Evolutionary conservation across 2,888 invertebrate genomes (phyloP).

Genomic region (Drosophila mimetica): DNA sequence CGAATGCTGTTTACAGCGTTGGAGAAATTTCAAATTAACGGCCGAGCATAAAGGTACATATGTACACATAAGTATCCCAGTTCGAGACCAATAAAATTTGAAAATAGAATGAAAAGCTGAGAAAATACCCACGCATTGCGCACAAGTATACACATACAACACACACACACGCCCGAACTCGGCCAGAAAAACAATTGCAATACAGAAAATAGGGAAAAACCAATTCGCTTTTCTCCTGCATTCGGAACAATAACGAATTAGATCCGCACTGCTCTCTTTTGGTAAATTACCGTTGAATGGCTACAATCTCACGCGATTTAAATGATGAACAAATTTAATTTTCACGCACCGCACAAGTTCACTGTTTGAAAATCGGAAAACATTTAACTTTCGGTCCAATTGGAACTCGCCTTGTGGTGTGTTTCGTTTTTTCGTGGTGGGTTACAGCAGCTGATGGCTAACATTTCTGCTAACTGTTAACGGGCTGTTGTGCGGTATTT

Average conservation of each 20-base stretch:
- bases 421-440: slow-evolving; percentile 11
- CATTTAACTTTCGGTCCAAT: slow-evolving; percentile 17
- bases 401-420: slow-evolving; percentile 22
- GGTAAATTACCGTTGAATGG: slow-evolving; percentile 28
- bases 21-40: slow-evolving; percentile 25
- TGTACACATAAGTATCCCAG: slow-evolving; percentile 21
- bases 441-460: slow-evolving; percentile 8
- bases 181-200: slow-evolving; percentile 34
- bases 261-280: background rate
- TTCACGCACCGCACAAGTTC: slow-evolving; percentile 24
- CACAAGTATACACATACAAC: slow-evolving; percentile 30
- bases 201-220: slow-evolving; percentile 32
- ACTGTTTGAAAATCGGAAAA: slow-evolving; percentile 33
- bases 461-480: background rate
- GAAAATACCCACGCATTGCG: slow-evolving; percentile 49
- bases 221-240: slow-evolving; percentile 18
- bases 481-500: background rate
- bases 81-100: slow-evolving; percentile 31
- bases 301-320: slow-evolving; percentile 36
- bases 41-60: slow-evolving; percentile 4
- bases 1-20: background rate
- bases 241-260: slow-evolving; percentile 1
- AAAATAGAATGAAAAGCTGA: slow-evolving; percentile 50
- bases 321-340: slow-evolving; percentile 14
- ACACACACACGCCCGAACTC: slow-evolving; percentile 14